A percentile compares a stretch with the other conserved stretches of the same genome.
phyloP scores from a whole-genome alignment of 23 tunicate species.

The Ascidia mentula region DNA sequence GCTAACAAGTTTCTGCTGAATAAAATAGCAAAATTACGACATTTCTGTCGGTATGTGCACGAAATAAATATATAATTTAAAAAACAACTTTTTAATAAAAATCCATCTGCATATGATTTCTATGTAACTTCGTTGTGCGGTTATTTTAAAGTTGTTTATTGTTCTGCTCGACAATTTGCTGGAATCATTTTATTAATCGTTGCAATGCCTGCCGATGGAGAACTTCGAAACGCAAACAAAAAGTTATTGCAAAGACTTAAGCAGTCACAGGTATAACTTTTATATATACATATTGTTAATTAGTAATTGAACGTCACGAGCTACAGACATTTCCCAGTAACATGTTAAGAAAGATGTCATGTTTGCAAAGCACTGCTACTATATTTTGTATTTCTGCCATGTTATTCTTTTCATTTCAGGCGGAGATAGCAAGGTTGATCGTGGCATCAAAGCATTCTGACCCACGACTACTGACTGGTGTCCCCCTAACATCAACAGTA shows the following conservation, averaged over 20 bases:
- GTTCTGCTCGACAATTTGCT: too few species aligned
- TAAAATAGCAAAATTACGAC: too few species aligned
- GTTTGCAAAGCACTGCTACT: not conserved
- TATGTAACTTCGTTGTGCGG: not conserved
- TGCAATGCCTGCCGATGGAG: not conserved
- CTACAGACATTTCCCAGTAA: not conserved
- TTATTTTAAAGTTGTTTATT: not conserved
- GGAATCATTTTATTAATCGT: too few species aligned
- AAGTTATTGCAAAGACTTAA: constrained; percentile 21
- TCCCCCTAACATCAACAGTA: constrained; percentile 55
- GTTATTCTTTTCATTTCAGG: not conserved
- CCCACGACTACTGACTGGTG: constrained; percentile 9
- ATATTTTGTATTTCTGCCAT: not conserved
- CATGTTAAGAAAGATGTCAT: not conserved
- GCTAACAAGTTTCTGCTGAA: too few species aligned
- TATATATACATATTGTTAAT: not conserved
- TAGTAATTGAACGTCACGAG: too few species aligned
- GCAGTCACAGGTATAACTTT: constrained; percentile 24
- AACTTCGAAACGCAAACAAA: constrained; percentile 41
- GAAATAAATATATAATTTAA: too few species aligned
- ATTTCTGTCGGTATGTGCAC: too few species aligned
- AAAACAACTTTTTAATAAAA: too few species aligned
- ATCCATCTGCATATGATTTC: not conserved
- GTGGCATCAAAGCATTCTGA: constrained; percentile 57
- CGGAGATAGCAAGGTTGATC: constrained; percentile 34